phyloP scores from a whole-genome alignment of 2,797 vertebrate genomes.

The Nothura maculosa region DNA sequence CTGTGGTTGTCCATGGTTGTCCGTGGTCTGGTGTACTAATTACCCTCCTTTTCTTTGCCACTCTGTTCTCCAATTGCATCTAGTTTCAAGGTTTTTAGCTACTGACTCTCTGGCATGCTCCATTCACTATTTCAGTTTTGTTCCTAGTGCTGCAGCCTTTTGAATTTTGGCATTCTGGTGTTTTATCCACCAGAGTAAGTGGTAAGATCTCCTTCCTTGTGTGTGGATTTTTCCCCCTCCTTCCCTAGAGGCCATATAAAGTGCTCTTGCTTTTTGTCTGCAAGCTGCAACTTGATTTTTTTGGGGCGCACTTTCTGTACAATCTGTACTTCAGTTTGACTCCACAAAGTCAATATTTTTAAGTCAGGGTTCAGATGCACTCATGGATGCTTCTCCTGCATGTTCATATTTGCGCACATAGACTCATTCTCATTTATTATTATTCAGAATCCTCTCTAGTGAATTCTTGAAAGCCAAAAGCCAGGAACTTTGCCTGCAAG shows the following conservation, averaged over 20 bases:
- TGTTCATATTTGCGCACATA: not conserved
- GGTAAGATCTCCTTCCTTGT: not conserved
- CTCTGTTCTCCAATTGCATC: slow-evolving; percentile 46
- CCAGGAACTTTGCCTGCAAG: not conserved
- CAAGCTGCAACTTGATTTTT: not conserved
- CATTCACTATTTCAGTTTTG: slow-evolving; percentile 58
- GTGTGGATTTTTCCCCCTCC: not conserved
- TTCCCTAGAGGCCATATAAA: not conserved
- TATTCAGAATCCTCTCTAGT: not conserved
- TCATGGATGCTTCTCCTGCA: accelerated
- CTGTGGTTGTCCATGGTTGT: slow-evolving; percentile 51
- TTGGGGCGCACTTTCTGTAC: not conserved
- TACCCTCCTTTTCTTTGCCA: slow-evolving; percentile 50
- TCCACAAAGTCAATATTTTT: not conserved
- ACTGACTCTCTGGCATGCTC: slow-evolving; percentile 45
- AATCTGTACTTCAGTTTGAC: slow-evolving; percentile 20
- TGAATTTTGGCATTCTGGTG: slow-evolving; percentile 27
- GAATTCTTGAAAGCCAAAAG: not conserved
- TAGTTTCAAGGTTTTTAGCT: slow-evolving; percentile 49
- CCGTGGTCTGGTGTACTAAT: slow-evolving; percentile 57
- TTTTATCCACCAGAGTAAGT: not conserved
- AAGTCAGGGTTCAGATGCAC: not conserved
- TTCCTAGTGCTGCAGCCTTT: slow-evolving; percentile 35
- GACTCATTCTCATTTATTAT: not conserved
- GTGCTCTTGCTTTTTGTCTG: not conserved